Percentiles rank a stretch among this genome's conserved stretches.
phyloP scores from a whole-genome alignment of 1,140 invertebrate genomes.

The Dendroctonus valens region DNA sequence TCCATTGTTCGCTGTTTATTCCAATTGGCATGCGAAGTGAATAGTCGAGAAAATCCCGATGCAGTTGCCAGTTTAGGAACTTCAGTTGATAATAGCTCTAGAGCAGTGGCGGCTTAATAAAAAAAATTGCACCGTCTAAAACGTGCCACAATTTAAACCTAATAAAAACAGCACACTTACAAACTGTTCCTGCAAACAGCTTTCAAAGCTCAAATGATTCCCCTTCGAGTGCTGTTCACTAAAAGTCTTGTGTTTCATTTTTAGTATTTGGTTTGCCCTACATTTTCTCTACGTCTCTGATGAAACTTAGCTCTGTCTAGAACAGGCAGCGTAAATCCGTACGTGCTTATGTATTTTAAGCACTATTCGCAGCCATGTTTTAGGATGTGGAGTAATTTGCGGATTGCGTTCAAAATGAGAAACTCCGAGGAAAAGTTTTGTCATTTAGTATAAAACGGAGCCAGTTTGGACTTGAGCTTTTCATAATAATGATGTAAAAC shows the following conservation, averaged over 20 bases:
- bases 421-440: slow-evolving; percentile 15
- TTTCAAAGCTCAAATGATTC: not conserved
- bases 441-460: slow-evolving; percentile 3
- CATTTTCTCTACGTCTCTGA: too few species aligned
- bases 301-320: too few species aligned
- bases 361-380: slow-evolving; percentile 4
- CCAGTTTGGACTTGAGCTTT: too few species aligned
- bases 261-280: not conserved
- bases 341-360: slow-evolving; percentile 19
- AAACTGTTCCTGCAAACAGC: not conserved
- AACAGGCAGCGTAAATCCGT: not conserved
- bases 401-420: slow-evolving; percentile 14
- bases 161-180: too few species aligned
- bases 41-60: slow-evolving; percentile 25
- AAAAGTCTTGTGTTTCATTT: not conserved
- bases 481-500: too few species aligned
- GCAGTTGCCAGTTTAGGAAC: slow-evolving; percentile 31
- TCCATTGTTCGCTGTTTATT: slow-evolving; percentile 21
- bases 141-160: not conserved
- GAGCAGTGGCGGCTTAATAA: slow-evolving; percentile 11
- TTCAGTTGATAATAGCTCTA: slow-evolving; percentile 31
- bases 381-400: slow-evolving; percentile 19
- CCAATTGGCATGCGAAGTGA: slow-evolving; percentile 32
- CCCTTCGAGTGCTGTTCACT: not conserved
- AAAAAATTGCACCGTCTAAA: not conserved